A percentile compares a stretch with the other conserved stretches of the same genome.
Evolutionary conservation across 2,797 vertebrate species (phyloP).

Genomic region (Carapus acus): DNA sequence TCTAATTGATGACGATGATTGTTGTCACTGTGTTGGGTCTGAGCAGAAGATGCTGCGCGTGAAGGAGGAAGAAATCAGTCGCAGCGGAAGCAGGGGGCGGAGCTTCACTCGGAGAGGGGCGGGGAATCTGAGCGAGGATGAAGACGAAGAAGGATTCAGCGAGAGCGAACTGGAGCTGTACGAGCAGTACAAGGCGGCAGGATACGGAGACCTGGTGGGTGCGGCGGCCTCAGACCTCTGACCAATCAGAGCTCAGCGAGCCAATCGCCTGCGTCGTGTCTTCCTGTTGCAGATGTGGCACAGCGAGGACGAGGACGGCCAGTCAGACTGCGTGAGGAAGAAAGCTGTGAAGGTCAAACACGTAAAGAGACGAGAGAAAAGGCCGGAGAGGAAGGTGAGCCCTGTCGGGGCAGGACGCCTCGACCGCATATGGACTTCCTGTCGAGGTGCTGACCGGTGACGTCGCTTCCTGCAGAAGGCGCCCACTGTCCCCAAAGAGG

Average conservation of each 20-base stretch:
- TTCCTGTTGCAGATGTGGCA: constrained; percentile 77
- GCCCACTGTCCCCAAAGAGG: constrained; percentile 64
- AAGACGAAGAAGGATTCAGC: constrained; percentile 73
- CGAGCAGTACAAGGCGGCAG: constrained; percentile 81
- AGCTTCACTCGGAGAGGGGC: constrained; percentile 62
- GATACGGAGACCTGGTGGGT: constrained; percentile 74
- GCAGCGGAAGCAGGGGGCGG: constrained; percentile 65
- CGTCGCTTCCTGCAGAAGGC: constrained; percentile 59
- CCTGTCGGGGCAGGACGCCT: no score
- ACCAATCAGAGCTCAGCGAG: constrained; percentile 15
- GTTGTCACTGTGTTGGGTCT: not conserved
- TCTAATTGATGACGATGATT: no score
- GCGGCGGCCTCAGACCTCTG: not conserved
- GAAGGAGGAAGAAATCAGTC: constrained; percentile 74
- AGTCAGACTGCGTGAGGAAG: constrained; percentile 76
- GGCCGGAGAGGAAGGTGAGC: constrained; percentile 84
- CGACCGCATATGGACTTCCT: no score
- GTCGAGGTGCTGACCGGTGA: not conserved
- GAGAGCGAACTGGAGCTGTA: constrained; percentile 84
- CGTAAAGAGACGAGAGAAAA: constrained; percentile 85
- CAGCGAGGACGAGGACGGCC: constrained; percentile 82
- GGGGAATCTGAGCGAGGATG: constrained; percentile 68
- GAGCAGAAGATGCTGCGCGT: constrained; percentile 85
- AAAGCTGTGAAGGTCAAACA: constrained; percentile 91
- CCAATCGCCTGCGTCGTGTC: constrained; percentile 6